phyloP scores from a whole-genome alignment of 2,113 vertebrate genomes.

The Amazona vittata region DNA sequence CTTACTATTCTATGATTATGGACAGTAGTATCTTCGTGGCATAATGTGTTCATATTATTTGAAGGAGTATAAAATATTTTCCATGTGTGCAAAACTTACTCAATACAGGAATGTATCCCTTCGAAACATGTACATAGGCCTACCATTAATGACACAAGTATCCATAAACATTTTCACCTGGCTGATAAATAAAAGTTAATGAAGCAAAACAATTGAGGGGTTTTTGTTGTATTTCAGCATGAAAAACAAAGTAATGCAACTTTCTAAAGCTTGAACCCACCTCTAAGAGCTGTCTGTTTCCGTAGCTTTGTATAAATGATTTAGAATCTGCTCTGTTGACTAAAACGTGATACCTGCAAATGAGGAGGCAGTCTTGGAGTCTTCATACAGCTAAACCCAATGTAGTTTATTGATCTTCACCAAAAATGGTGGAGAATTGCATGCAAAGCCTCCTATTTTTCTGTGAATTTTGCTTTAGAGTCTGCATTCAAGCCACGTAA shows the following conservation, averaged over 20 bases:
- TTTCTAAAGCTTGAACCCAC: background rate
- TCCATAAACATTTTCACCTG: background rate
- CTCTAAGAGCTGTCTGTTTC: background rate
- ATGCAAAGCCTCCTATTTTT: background rate
- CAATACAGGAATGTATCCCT: fast-evolving
- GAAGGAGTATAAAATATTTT: background rate
- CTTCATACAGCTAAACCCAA: background rate
- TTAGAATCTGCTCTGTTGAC: background rate
- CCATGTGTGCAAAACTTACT: background rate
- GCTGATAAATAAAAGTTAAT: background rate
- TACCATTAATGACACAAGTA: background rate
- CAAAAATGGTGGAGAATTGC: background rate
- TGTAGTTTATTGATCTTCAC: background rate
- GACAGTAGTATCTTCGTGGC: background rate
- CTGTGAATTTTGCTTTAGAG: background rate
- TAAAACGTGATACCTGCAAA: background rate
- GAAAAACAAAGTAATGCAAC: background rate
- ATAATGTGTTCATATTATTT: background rate
- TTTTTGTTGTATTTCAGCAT: background rate
- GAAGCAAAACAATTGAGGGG: background rate
- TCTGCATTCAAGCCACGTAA: background rate
- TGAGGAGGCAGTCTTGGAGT: background rate
- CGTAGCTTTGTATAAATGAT: background rate
- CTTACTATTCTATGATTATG: background rate
- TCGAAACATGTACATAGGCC: background rate